Evolutionary conservation across 2,113 vertebrate genomes (phyloP).

Genomic region (Lates calcarifer): DNA sequence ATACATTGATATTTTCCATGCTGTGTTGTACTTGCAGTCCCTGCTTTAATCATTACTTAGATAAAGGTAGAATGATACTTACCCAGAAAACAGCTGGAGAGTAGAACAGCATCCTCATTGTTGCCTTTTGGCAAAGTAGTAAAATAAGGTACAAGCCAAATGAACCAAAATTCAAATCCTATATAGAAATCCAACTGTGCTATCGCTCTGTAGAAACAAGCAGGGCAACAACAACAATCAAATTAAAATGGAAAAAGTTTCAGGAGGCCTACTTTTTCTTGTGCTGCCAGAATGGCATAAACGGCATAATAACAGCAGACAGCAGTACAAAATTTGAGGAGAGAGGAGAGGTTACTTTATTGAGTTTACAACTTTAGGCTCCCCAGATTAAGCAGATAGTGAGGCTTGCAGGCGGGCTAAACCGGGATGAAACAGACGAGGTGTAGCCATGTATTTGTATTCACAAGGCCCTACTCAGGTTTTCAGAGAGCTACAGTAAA

Average conservation of each 20-base stretch:
- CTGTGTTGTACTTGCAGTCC: background rate
- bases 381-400: slow-evolving; percentile 41
- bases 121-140: background rate
- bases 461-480: slow-evolving; percentile 54
- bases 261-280: background rate
- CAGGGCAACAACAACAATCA: slow-evolving; percentile 5
- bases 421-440: slow-evolving; percentile 40
- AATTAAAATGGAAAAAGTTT: slow-evolving; percentile 33
- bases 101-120: background rate
- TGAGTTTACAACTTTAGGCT: slow-evolving; percentile 46
- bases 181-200: background rate
- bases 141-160: background rate
- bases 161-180: background rate
- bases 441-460: slow-evolving; percentile 62
- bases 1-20: background rate
- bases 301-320: slow-evolving; percentile 36
- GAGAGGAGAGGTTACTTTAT: slow-evolving; percentile 37
- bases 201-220: slow-evolving; percentile 6
- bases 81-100: background rate
- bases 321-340: background rate
- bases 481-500: slow-evolving; percentile 61
- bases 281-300: background rate
- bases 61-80: background rate
- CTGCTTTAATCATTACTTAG: background rate
- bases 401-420: slow-evolving; percentile 13